Conservation (phyloP, 2,888 invertebrate species). For the Trissonchulus latispiculum region DNA sequence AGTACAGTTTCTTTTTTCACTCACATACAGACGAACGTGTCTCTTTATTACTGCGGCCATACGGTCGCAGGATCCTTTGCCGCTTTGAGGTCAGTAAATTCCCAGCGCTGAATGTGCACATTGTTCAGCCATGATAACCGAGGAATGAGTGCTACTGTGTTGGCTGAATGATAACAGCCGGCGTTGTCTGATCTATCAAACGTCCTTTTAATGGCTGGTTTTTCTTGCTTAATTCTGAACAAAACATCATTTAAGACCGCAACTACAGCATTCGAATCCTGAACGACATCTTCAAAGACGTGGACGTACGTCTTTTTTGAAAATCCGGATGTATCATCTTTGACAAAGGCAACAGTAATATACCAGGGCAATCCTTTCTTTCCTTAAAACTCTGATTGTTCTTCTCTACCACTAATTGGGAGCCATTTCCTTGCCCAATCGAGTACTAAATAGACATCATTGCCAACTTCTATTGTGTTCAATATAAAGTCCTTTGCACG, state of each 20-base stretch:
- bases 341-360: slow-evolving; percentile 3
- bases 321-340: background rate
- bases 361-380: background rate
- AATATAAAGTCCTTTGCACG: background rate
- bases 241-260: slow-evolving; percentile 1
- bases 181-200: slow-evolving; percentile 14
- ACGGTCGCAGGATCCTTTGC: background rate
- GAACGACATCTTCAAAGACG: background rate
- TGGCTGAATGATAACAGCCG: background rate
- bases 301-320: background rate
- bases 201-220: background rate
- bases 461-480: background rate
- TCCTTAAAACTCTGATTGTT: background rate
- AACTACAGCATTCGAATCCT: background rate
- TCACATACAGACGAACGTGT: background rate
- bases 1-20: background rate
- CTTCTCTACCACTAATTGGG: background rate
- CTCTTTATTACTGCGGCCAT: slow-evolving; percentile 1
- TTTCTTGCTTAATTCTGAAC: background rate
- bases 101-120: background rate
- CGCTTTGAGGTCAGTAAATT: slow-evolving; percentile 5
- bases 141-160: background rate
- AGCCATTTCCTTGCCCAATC: slow-evolving; percentile 9
- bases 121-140: background rate
- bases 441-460: background rate